These are phyloP conservation scores for Theodoxus fluviatilis DNA, from an alignment of 2,888 invertebrate species.

Conservation along the genomic window DNA sequence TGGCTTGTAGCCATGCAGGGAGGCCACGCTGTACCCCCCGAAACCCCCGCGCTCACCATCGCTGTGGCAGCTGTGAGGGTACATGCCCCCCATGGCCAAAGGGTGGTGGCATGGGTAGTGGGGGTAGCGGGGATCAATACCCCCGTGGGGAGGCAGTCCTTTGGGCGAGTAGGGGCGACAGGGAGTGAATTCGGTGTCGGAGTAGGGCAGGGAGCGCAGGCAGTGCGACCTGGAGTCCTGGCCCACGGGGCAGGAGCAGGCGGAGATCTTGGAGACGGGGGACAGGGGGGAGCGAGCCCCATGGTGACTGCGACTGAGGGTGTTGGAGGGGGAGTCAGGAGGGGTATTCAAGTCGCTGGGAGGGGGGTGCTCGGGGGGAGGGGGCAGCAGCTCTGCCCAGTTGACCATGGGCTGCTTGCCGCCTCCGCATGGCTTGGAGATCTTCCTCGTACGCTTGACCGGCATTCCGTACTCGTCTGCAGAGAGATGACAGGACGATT, in stretches of 20 bases:
- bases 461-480: conserved; percentile 56
- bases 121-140: conserved; percentile 27
- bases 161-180: conserved; percentile 46
- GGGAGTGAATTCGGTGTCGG: conserved; percentile 50
- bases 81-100: not conserved
- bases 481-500: conserved; percentile 21
- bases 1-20: conserved; percentile 37
- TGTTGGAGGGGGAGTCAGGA: conserved; percentile 43
- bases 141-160: conserved; percentile 25
- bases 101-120: conserved; percentile 28
- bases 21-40: conserved; percentile 19
- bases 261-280: conserved; percentile 55
- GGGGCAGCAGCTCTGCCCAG: conserved; percentile 65
- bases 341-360: conserved; percentile 61
- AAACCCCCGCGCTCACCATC: conserved; percentile 17
- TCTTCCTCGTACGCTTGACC: conserved; percentile 44
- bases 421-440: conserved; percentile 34
- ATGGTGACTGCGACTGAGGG: conserved; percentile 31
- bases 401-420: conserved; percentile 60
- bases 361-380: conserved; percentile 66
- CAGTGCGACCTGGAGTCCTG: conserved; percentile 41
- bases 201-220: conserved; percentile 46
- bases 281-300: conserved; percentile 46
- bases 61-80: conserved; percentile 3
- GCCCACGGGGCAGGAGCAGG: conserved; percentile 56